These are phyloP conservation scores for Cynaeus angustus DNA, from an alignment of 2,888 invertebrate genomes.

Conservation along the genomic window DNA sequence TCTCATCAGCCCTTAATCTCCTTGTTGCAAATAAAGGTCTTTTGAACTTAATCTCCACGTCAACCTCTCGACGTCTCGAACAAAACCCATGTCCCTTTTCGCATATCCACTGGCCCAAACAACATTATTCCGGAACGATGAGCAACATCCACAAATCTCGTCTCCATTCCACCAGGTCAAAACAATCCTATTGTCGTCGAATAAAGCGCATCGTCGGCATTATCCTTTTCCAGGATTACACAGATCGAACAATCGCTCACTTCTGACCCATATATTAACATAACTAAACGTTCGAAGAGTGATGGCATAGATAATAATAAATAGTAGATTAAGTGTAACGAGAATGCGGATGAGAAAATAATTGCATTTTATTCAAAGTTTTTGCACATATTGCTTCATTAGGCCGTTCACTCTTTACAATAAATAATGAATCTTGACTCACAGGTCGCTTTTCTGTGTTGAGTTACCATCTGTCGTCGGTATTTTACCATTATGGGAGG, in stretches of 20 bases:
- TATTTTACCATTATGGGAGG: background rate
- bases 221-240: slow-evolving; percentile 38
- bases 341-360: slow-evolving; percentile 45
- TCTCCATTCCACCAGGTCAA: slow-evolving; percentile 40
- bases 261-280: slow-evolving; percentile 30
- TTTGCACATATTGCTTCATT: slow-evolving; percentile 39
- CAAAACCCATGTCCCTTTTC: slow-evolving; percentile 29
- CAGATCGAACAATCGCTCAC: slow-evolving; percentile 23
- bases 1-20: background rate
- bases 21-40: slow-evolving; percentile 17
- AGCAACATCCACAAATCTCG: slow-evolving; percentile 45
- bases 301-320: too few relatives aligned
- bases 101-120: slow-evolving; percentile 14
- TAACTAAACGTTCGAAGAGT: slow-evolving; percentile 11
- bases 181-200: slow-evolving; percentile 45
- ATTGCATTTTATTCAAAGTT: slow-evolving; percentile 41
- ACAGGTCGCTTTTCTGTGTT: slow-evolving; percentile 10
- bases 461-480: slow-evolving; percentile 22
- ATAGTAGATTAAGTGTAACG: slow-evolving; percentile 35
- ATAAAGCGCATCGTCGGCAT: slow-evolving; percentile 28
- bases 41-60: slow-evolving; percentile 11
- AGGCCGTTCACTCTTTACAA: slow-evolving; percentile 17
- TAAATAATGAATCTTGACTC: slow-evolving; percentile 34
- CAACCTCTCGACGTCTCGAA: slow-evolving; percentile 17
- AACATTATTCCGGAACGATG: slow-evolving; percentile 56